Evolutionary conservation across 2,888 invertebrate species (phyloP), one percentile per base, ranked within the genome.

Genomic region (Limnephilus marmoratus): DNA sequence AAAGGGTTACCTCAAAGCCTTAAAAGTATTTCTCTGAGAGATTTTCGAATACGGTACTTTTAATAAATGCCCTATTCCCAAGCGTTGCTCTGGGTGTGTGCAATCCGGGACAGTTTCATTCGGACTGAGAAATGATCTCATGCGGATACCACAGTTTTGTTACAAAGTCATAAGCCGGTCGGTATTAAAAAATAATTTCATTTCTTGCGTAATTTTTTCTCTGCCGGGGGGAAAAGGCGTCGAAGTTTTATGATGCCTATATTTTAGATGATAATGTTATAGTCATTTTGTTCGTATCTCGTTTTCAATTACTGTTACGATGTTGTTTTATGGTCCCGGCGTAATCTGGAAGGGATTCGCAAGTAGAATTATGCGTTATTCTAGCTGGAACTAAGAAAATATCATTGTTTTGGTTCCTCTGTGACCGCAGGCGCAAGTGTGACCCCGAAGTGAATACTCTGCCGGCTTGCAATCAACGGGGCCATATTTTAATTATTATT

Each of bases 81-180:
- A 15, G 49, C 29, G n/a, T 13, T 87, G 15, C 87, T 15, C 81
- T 90, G 83, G 82, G 31, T 49, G 41, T 29, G 29, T 7, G 29
- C 41, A 82, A 81, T 37, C 82, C 82, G 82, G 68, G 91, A 91
- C 91, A 91, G 90, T 93, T 91, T 91, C 91, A 90, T 91, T 91
- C 91, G 91, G 87, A 90, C 37, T 68, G 89, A 80, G 91, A 93
- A 93, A 93, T 91, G 90, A 93, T 91, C 90, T 93, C 91, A 83
- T 81, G 68, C 91, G 88, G 41, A 87, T 90, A 81, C 93, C 82
- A 81, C 85, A 68, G 91, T 45, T 92, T 91, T 92, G 92, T 86
- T 91, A 92, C 53, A 68, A 86, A 91, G 81, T 89, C 91, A 89
- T 85, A 90, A 90, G 85, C 83, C 68, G 45, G 89, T 85, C 83